These are phyloP conservation scores for Cyrtonyx montezumae DNA, from an alignment of 2,113 vertebrate species.

Conservation along the genomic window DNA sequence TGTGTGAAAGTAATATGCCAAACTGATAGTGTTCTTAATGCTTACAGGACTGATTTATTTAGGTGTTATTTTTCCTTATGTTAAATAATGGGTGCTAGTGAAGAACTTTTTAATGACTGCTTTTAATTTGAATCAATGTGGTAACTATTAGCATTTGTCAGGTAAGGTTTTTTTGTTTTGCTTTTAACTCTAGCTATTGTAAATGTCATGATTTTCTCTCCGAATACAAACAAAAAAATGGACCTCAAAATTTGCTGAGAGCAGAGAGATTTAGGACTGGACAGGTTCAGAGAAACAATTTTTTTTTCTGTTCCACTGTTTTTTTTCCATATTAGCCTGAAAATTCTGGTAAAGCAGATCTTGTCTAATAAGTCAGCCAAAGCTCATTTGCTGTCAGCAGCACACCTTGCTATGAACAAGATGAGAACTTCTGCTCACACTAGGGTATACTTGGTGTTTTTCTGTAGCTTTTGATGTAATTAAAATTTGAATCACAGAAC, in stretches of 20 bases:
- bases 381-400: neutral
- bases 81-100: neutral
- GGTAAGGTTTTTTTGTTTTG: neutral
- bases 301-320: no score
- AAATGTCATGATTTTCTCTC: neutral
- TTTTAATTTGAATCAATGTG: neutral
- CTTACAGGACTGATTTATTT: neutral
- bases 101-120: neutral
- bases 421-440: neutral
- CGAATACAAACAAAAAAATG: neutral
- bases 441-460: neutral
- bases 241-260: neutral
- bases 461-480: neutral
- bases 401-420: neutral
- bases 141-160: neutral
- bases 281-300: accelerated
- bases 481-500: neutral
- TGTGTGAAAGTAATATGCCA: neutral
- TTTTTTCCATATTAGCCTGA: neutral
- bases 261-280: neutral
- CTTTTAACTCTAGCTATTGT: neutral
- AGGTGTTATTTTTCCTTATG: neutral
- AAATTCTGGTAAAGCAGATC: neutral
- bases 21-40: neutral
- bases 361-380: neutral